Percentiles rank a stretch among this genome's conserved stretches.
Conservation (phyloP, 2,113 vertebrate species). For the Hyperoodon ampullatus region DNA sequence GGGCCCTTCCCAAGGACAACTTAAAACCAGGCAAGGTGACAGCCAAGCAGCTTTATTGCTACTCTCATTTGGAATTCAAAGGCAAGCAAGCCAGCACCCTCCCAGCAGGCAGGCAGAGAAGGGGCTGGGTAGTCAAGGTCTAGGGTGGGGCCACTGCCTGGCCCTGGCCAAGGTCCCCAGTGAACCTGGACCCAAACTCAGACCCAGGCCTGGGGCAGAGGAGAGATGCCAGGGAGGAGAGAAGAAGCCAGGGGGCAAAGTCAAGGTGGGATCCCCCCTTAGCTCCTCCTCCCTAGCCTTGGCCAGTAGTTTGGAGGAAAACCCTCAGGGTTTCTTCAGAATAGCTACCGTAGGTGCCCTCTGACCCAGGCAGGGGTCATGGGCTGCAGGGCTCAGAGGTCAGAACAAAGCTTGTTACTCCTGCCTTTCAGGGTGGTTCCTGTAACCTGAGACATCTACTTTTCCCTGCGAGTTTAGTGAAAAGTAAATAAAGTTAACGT, state of each 20-base stretch:
- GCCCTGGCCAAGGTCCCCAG: background rate
- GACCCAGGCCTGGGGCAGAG: background rate
- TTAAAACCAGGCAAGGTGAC: background rate
- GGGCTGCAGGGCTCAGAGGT: background rate
- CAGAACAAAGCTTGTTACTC: background rate
- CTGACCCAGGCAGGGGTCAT: background rate
- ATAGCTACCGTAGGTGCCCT: background rate
- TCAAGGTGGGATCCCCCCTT: background rate
- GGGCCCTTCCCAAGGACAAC: background rate
- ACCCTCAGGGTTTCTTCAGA: background rate
- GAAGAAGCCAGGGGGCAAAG: background rate
- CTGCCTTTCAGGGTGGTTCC: background rate
- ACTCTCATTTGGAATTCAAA: background rate
- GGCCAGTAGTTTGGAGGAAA: background rate
- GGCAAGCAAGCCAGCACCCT: background rate
- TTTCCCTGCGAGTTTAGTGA: background rate
- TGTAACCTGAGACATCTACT: background rate
- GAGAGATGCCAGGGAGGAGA: background rate
- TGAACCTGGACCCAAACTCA: background rate
- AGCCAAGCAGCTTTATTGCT: background rate
- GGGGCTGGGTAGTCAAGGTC: background rate
- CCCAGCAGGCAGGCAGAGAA: background rate
- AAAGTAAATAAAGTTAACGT: background rate
- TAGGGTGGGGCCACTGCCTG: background rate
- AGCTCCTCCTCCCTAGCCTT: background rate